Conservation (phyloP, 2,888 invertebrate species). For the Timandra comae region DNA sequence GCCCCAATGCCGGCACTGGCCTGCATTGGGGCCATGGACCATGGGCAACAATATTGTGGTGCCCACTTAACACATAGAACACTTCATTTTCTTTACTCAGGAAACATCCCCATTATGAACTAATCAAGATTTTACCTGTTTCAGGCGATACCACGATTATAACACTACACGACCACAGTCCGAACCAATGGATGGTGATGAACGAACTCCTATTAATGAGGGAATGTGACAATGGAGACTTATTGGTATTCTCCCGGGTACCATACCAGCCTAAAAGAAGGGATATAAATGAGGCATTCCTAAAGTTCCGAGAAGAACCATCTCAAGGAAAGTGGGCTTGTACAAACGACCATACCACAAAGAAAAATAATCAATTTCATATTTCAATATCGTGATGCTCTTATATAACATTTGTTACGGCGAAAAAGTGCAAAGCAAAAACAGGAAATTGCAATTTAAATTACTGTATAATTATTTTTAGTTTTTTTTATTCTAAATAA, state of each 20-base stretch:
- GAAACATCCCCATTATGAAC: not conserved
- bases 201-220: conserved; percentile 38
- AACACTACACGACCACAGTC: conserved; percentile 24
- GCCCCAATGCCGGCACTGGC: too few relatives aligned
- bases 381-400: too few relatives aligned
- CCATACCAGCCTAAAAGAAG: conserved; percentile 13
- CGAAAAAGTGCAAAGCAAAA: too few relatives aligned
- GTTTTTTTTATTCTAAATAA: too few relatives aligned
- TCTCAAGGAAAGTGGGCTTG: conserved; percentile 27
- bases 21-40: not conserved
- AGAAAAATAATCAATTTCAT: too few relatives aligned
- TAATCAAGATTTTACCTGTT: conserved; percentile 3
- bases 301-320: conserved; percentile 26
- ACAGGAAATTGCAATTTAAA: too few relatives aligned
- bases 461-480: too few relatives aligned
- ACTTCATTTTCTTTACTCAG: conserved; percentile 1
- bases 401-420: too few relatives aligned
- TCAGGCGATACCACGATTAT: conserved; percentile 22
- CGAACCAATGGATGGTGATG: conserved; percentile 41
- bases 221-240: conserved; percentile 36
- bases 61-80: not conserved
- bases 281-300: conserved; percentile 26
- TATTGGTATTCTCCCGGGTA: conserved; percentile 32
- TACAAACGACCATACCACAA: too few relatives aligned
- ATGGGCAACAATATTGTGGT: not conserved